These are phyloP conservation scores for Xylocampa areola DNA, from an alignment of 2,888 invertebrate genomes.

Conservation along the genomic window DNA sequence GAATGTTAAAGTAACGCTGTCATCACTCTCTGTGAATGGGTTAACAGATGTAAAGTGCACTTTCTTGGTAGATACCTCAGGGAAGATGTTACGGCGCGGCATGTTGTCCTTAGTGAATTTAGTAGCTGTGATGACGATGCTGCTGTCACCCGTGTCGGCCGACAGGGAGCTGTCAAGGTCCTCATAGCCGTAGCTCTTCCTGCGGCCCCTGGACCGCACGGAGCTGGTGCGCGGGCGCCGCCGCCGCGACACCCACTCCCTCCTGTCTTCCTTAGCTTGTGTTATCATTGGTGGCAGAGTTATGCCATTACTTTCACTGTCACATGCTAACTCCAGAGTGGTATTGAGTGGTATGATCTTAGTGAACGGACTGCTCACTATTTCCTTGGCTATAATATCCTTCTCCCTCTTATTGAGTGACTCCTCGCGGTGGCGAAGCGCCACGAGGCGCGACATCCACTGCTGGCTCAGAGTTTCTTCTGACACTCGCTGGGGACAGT, in stretches of 20 bases:
- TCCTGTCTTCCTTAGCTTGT: conserved; percentile 60
- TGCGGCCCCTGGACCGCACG: conserved; percentile 68
- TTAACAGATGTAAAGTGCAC: conserved; percentile 85
- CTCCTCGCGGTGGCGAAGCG: conserved; percentile 86
- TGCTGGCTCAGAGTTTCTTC: conserved; percentile 88
- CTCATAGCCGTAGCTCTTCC: conserved; percentile 84
- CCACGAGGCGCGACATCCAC: conserved; percentile 89
- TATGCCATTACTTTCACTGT: conserved; percentile 77
- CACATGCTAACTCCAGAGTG: conserved; percentile 55
- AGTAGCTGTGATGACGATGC: conserved; percentile 87
- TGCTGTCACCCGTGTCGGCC: conserved; percentile 89
- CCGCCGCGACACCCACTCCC: conserved; percentile 69
- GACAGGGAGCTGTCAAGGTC: conserved; percentile 90
- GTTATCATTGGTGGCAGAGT: conserved; percentile 80
- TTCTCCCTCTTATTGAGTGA: conserved; percentile 87
- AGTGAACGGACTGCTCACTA: conserved; percentile 78
- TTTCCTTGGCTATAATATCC: conserved; percentile 82
- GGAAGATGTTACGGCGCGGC: conserved; percentile 83
- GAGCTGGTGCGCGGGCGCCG: conserved; percentile 73
- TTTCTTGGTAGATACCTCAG: conserved; percentile 79
- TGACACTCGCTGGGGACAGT: conserved; percentile 85
- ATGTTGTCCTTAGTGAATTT: conserved; percentile 85
- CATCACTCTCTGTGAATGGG: conserved; percentile 86
- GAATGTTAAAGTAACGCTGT: conserved; percentile 85
- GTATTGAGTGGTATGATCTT: conserved; percentile 72